Base-by-base conservation (phyloP, 2,888 invertebrate species). In the Conus canariensis region DNA sequence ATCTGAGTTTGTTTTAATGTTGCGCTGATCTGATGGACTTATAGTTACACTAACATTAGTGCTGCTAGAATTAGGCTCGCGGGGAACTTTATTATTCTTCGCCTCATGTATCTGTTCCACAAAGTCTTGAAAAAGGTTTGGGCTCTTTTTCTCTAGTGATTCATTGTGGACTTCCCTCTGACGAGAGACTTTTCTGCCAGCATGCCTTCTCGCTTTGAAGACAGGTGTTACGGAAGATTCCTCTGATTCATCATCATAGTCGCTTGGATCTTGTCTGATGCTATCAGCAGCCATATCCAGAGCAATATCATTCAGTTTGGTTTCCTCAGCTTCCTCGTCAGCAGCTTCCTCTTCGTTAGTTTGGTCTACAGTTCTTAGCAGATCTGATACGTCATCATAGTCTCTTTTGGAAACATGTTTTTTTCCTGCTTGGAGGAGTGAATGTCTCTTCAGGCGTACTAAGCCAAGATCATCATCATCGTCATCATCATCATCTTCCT, bases 241-340 rank as follows among this genome's bases (percentile, higher is more conserved):
- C 12, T 14, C 59, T 25, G 59, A 7, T 14, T 56, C 60, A 86
- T 67, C 86, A 22, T 64, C 86, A 67, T 67, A 86, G 22, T 86
- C 86, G 12, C 30, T 67, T 2, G 86, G 25, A 7, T 67, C 86
- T 9, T 60, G 22, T 67, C 45, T 16, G 60, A 86, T 86, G 67
- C 67, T 67, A 16, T 86, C 86, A 25, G 86, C 86, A 45, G 86
- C 86, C 86, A 86, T 86, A 45, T 86, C 86, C 45, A 86, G 45
- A 64, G 86, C 86, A 25, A 86, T 86, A 67, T 86, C 67, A 45
- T 67, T 86, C 30, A 86, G 67, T 64, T 86, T 86, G 12, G 86
- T 86, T 16, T 25, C 64, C 67, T 86, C 86, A 6, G 67, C 45
- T 19, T 86, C 86, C 7, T 45, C 60, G 16, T 86, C 86, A 7